Percentiles rank a stretch among this genome's conserved stretches.
phyloP scores from a whole-genome alignment of 2,888 invertebrate species.

The Hyalella azteca region DNA sequence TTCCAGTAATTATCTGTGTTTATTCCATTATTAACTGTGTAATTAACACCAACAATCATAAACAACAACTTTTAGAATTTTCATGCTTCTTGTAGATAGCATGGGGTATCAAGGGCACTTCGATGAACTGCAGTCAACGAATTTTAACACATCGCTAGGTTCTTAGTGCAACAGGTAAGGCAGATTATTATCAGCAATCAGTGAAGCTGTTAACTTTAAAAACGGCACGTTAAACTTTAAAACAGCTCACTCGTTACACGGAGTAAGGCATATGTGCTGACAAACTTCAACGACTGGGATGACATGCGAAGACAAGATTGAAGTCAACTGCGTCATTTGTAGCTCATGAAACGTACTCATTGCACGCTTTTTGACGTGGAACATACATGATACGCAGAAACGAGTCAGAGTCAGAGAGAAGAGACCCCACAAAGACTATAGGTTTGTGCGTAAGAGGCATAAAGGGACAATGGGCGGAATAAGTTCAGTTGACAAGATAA shows the following conservation, averaged over 20 bases:
- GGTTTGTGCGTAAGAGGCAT: constrained; percentile 17
- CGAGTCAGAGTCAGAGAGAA: background rate
- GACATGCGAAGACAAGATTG: too few species aligned
- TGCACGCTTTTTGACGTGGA: too few species aligned
- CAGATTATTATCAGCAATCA: background rate
- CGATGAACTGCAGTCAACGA: background rate
- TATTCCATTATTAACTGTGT: too few species aligned
- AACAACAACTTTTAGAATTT: too few species aligned
- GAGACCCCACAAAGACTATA: constrained; percentile 5
- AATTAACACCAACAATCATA: too few species aligned
- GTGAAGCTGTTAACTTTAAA: background rate
- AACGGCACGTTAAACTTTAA: background rate
- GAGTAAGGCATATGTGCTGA: constrained; percentile 7
- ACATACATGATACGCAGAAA: background rate
- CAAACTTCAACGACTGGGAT: background rate
- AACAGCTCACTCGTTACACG: background rate
- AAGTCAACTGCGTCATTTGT: background rate
- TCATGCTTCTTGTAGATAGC: too few species aligned
- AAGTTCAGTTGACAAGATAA: too few species aligned
- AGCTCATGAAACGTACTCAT: too few species aligned
- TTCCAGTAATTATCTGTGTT: too few species aligned
- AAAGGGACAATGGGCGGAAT: constrained; percentile 15
- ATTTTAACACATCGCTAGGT: background rate
- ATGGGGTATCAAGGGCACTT: constrained; percentile 10
- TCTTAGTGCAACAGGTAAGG: constrained; percentile 3